A percentile compares a stretch with the other conserved stretches of the same genome.
These are phyloP conservation scores for Corapipo altera DNA, from an alignment of 2,113 vertebrate species.

Conservation along the genomic window DNA sequence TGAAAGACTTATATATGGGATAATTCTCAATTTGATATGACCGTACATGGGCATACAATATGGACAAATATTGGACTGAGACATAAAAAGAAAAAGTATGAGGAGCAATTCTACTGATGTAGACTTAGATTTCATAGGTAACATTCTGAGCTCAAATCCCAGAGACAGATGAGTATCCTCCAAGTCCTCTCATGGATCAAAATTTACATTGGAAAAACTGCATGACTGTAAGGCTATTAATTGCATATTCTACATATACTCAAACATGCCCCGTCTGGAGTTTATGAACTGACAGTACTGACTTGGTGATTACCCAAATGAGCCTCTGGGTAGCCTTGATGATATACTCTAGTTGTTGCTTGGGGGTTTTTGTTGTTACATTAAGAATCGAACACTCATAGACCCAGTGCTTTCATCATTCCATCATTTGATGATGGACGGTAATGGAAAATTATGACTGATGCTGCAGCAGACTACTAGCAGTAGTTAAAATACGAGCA, in stretches of 20 bases:
- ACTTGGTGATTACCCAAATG: background rate
- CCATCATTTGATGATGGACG: background rate
- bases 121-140: background rate
- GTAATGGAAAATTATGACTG: background rate
- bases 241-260: background rate
- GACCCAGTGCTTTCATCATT: background rate
- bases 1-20: background rate
- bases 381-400: background rate
- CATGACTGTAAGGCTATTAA: background rate
- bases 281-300: background rate
- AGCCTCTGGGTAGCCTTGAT: background rate
- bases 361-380: background rate
- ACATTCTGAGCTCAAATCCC: background rate
- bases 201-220: background rate
- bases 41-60: background rate
- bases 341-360: background rate
- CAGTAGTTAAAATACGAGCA: background rate
- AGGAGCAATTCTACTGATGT: background rate
- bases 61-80: background rate
- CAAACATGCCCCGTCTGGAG: background rate
- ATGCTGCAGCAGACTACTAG: background rate
- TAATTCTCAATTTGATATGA: background rate
- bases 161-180: background rate
- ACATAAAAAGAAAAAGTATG: background rate
- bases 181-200: background rate